These are phyloP conservation scores for Nyctereutes procyonoides DNA, from an alignment of 2,113 vertebrate species.

Conservation along the genomic window DNA sequence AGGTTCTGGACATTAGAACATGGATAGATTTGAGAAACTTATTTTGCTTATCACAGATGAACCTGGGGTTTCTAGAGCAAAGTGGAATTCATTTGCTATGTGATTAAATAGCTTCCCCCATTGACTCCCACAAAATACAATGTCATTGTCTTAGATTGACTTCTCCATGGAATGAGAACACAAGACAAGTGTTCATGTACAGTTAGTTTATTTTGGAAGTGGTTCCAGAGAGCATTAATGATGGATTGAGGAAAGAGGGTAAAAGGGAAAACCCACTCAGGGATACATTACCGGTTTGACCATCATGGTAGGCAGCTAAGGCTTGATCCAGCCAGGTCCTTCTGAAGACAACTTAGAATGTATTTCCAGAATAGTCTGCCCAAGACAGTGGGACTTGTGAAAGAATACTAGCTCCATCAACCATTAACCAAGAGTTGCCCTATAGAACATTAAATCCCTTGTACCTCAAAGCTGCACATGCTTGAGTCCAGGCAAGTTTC, in stretches of 20 bases:
- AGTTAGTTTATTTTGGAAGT: conserved; percentile 33
- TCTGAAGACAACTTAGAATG: neutral
- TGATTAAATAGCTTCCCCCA: neutral
- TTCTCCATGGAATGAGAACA: neutral
- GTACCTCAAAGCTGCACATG: neutral
- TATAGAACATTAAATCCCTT: neutral
- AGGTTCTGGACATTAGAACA: neutral
- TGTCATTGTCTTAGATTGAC: neutral
- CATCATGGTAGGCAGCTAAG: neutral
- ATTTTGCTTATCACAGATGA: neutral
- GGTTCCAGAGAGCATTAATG: neutral
- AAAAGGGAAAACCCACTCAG: conserved; percentile 18
- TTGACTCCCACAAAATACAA: neutral
- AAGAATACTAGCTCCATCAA: neutral
- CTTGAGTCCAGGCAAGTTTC: neutral
- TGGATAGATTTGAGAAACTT: neutral
- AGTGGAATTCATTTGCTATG: neutral
- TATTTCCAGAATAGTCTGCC: neutral
- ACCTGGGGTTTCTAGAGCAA: neutral
- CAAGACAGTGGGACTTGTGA: neutral
- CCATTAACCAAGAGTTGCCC: neutral
- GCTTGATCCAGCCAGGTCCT: neutral
- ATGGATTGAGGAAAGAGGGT: neutral
- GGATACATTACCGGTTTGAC: neutral
- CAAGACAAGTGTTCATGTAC: neutral